A percentile compares a stretch with the other conserved stretches of the same genome.
Evolutionary conservation across 2,113 vertebrate genomes (phyloP).

Genomic region (Irena cyanogastra): DNA sequence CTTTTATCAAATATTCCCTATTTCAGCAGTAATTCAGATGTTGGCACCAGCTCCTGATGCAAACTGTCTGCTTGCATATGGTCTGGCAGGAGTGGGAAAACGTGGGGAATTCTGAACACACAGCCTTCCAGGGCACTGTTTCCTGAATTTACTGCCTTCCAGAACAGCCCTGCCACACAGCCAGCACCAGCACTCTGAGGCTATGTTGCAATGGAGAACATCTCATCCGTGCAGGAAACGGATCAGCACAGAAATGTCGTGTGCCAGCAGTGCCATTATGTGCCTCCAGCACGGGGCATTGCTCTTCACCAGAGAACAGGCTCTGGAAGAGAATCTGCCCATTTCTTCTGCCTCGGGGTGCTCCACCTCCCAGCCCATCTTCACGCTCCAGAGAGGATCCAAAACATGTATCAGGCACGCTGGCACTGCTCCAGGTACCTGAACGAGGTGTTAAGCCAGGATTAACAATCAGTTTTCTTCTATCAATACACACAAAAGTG

Average conservation of each 20-base stretch:
- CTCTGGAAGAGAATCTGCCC: not conserved
- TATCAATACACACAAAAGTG: not conserved
- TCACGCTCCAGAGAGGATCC: not conserved
- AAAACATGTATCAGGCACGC: not conserved
- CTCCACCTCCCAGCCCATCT: not conserved
- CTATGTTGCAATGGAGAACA: not conserved
- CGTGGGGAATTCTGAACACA: constrained; percentile 28
- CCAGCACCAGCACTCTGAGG: not conserved
- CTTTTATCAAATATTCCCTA: not conserved
- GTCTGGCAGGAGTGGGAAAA: not conserved
- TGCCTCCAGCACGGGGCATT: not conserved
- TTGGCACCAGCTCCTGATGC: not conserved
- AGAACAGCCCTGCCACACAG: not conserved
- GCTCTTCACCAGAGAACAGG: not conserved
- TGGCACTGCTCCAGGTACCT: not conserved
- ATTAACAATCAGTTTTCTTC: not conserved
- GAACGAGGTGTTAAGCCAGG: not conserved
- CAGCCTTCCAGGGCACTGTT: not conserved
- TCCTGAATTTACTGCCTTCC: no score
- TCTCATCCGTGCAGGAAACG: not conserved
- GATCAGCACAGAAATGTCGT: not conserved
- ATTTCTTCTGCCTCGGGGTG: not conserved
- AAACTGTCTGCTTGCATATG: constrained; percentile 9
- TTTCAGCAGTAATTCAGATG: not conserved
- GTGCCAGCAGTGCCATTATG: not conserved